Base-by-base conservation (phyloP, 2,113 vertebrate genomes). In the Rhynchomys soricoides region DNA sequence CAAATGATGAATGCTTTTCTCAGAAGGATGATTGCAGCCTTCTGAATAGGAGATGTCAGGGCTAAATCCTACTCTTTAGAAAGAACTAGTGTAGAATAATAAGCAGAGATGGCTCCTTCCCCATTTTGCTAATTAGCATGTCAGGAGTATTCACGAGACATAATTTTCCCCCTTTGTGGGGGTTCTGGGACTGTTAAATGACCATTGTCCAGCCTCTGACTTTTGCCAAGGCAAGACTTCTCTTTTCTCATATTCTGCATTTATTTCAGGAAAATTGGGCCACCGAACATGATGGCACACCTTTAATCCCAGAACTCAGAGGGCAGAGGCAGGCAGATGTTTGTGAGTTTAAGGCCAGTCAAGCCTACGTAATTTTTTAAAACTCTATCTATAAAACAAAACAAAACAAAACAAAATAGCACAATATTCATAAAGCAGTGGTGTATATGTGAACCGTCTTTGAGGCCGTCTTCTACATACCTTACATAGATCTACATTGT, bases 71-170 rank as follows among this genome's bases (percentile, higher is more conserved):
- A 43, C 21, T 73, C 59, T 55, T 59, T 24, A 21, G 66, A 55
- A 90, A 40, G 64, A 94, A 92, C 96, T 90, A 92, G 52, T 26
- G 77, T 31, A 55, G 86, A 77, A 45, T 24, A 29, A 55, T 31
- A 52, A 85, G 90, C n/a, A 71, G 64, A 74, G 43, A 1, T 1
- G 1, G 5, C 70, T 34, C 62, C 85, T 37, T 31, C 34, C 13
- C 31, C 31, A 92, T 31, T 79, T 74, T 96, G 79, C 50, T 89
- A 91, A 96, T 97, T 89, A 95, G 4, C 45, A 81, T 9, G 52
- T 1, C 15, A 24, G 93, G 52, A 95, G 81, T 93, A 62, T 82
- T 37, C n/a, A 78, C 24, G 16, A 37, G 68, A 70, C 43, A 50
- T 62, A 21, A 57, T 43, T 68, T 48, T 16, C 31, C 34, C 48